Evolutionary conservation across 2,797 vertebrate species (phyloP).

Genomic region (Balearica regulorum): DNA sequence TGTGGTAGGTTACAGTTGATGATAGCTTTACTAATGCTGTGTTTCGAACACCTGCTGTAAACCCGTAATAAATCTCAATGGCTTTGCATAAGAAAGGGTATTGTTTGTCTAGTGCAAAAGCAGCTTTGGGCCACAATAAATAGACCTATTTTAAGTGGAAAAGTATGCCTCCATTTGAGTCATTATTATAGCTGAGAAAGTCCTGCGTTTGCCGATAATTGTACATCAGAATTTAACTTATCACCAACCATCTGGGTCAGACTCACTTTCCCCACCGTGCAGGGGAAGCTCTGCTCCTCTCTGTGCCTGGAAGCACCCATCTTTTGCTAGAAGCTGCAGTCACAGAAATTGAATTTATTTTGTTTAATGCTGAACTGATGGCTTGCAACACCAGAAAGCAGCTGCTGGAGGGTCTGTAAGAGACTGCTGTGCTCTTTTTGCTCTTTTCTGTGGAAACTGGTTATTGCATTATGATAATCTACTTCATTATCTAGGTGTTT

Average conservation of each 20-base stretch:
- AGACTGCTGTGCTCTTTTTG: neutral
- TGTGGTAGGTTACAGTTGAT: neutral
- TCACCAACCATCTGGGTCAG: neutral
- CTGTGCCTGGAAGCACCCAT: neutral
- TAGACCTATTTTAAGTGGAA: neutral
- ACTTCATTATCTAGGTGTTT: neutral
- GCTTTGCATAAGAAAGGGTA: neutral
- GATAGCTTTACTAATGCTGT: neutral
- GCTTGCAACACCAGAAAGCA: neutral
- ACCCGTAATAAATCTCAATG: neutral
- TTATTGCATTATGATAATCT: neutral
- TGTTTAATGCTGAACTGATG: neutral
- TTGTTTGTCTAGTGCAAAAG: neutral
- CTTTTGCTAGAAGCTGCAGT: neutral
- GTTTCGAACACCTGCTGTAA: neutral
- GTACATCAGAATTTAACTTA: neutral
- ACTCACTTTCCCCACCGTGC: neutral
- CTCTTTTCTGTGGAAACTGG: neutral
- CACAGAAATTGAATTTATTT: neutral
- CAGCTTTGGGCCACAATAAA: neutral
- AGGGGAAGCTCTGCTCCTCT: neutral
- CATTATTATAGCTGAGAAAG: neutral
- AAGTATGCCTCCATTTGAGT: neutral
- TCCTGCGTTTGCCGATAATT: neutral
- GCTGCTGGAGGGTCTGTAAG: neutral